These are phyloP conservation scores for Yoshiicerus persimilis DNA, from an alignment of 1,140 invertebrate species.

Conservation along the genomic window DNA sequence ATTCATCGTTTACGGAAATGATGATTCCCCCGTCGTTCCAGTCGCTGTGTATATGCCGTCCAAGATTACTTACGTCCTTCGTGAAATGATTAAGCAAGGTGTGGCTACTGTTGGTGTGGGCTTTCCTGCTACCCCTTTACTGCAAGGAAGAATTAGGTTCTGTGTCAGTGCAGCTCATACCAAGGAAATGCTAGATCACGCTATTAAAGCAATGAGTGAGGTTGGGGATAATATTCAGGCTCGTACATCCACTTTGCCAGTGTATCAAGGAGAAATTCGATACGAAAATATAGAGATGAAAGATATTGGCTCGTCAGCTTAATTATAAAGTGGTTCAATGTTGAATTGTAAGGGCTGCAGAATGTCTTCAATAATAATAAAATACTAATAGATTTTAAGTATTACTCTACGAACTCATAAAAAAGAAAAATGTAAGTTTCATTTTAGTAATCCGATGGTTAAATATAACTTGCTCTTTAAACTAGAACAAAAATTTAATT, in stretches of 20 bases:
- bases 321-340: no score
- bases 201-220: background rate
- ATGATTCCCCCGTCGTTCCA: conserved; percentile 95
- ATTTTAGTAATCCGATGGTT: no score
- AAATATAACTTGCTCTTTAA: no score
- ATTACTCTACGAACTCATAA: no score
- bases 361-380: no score
- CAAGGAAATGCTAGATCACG: conserved; percentile 84
- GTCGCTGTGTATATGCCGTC: conserved; percentile 91
- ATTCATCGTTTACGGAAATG: conserved; percentile 93
- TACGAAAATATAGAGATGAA: background rate
- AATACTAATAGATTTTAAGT: no score
- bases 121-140: conserved; percentile 94
- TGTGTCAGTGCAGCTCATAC: conserved; percentile 95
- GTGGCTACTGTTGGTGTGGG: conserved; percentile 95
- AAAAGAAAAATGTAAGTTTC: no score
- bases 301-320: background rate
- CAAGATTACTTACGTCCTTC: conserved; percentile 87
- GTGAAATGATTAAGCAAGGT: conserved; percentile 75
- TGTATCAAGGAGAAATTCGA: background rate
- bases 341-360: no score
- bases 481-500: no score
- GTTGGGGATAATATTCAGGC: background rate
- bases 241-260: background rate
- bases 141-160: conserved; percentile 90